Conservation (phyloP, 2,113 vertebrate genomes). For the Pao palembangensis region DNA sequence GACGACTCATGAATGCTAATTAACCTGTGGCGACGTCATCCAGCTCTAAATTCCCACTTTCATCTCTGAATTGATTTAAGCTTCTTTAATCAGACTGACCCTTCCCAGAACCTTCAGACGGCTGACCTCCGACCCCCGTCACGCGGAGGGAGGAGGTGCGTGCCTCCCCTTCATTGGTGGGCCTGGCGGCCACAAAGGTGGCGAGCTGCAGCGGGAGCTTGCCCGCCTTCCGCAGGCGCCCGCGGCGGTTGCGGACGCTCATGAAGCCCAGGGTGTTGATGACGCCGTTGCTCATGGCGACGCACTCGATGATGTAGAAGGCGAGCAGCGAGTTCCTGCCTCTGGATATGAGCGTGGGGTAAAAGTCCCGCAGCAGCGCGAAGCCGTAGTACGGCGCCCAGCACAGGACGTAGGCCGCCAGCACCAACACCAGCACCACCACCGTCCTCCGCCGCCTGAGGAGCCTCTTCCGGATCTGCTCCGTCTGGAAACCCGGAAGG, state of each 20-base stretch:
- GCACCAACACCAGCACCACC: slow-evolving; percentile 84
- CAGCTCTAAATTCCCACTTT: no score
- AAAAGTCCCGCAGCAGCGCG: slow-evolving; percentile 89
- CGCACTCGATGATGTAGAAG: slow-evolving; percentile 92
- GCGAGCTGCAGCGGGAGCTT: slow-evolving; percentile 74
- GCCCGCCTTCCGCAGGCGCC: slow-evolving; percentile 83
- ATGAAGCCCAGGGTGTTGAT: slow-evolving; percentile 95
- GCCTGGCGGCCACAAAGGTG: slow-evolving; percentile 73
- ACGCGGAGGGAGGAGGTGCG: slow-evolving; percentile 72
- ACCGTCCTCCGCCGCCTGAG: slow-evolving; percentile 89
- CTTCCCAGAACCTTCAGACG: not conserved
- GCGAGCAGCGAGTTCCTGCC: slow-evolving; percentile 90
- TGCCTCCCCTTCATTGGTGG: slow-evolving; percentile 77
- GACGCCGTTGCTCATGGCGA: slow-evolving; percentile 97
- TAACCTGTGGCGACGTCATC: no score
- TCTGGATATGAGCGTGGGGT: slow-evolving; percentile 85
- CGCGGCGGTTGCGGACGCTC: slow-evolving; percentile 86
- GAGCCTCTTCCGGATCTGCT: slow-evolving; percentile 86
- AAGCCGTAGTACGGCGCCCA: slow-evolving; percentile 94
- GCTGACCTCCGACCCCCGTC: slow-evolving; percentile 72
- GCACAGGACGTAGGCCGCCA: slow-evolving; percentile 89
- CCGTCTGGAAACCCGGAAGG: slow-evolving; percentile 89
- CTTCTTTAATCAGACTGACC: no score
- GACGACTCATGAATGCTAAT: no score
- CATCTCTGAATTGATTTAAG: no score